Base-by-base conservation (phyloP, 2,888 invertebrate genomes). In the Athalia rosae region DNA sequence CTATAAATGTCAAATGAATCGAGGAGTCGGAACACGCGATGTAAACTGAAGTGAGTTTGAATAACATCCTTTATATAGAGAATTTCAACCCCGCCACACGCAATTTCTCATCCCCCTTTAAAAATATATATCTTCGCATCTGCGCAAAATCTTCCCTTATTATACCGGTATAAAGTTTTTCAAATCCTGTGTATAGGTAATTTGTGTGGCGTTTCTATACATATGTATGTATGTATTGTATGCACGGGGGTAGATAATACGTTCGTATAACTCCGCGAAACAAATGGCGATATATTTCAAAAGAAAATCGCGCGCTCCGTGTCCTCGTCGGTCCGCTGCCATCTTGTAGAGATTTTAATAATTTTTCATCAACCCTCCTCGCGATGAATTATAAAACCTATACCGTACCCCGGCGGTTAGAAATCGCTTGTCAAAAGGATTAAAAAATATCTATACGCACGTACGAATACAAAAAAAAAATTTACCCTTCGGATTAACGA, bases 61-160 rank as follows among this genome's bases (percentile, higher is more conserved):
- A 50, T 48, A 28, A 74, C 74, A 48, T 28, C 74, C 74, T 61
- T 74, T 74, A 74, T 74, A 74, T 74, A 74, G 59, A 45, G 61
- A 61, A 41, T 48, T 61, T 62, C 61, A 15, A 61, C 74, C 74
- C 71, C 56, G 56, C 56, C n/a, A 71, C 41, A 9, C 45, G 45
- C 15, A 9, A 71, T 58, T 58, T 58, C 58, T n/a, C 58, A 71
- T 58, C 71, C 71, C 71, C 48, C 61, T 45, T 50, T 28, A 28
- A 9, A 41, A 61, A 74, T 28, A 28, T 28, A 28, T 28, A 28
- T 28, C 28, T 28, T 28, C 28, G 28, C 28, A 28, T 28, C 28
- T 28, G 28, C 28, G 28, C 28, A 28, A 28, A 28, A 28, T 15
- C 28, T 50, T 50, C 28, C 15, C 15, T 28, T 48, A 9, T 9